Evolutionary conservation across 2,797 vertebrate species (phyloP).

Genomic region (Squalus acanthias): DNA sequence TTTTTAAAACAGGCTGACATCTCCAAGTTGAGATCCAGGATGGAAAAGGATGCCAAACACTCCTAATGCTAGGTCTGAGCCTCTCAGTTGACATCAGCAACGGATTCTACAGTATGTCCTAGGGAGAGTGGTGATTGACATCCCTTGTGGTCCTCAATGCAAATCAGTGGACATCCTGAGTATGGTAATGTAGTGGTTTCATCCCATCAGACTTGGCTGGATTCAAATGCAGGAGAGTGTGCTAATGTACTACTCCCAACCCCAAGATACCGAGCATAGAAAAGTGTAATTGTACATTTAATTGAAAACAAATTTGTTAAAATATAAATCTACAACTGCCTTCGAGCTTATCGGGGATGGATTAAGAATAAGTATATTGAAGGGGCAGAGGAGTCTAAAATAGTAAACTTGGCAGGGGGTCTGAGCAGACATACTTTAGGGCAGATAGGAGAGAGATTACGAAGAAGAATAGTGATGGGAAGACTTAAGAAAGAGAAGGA

Average conservation of each 20-base stretch:
- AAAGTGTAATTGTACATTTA: neutral
- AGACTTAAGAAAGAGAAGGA: neutral
- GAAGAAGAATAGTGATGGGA: neutral
- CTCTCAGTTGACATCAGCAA: too few species aligned
- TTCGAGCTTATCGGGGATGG: neutral
- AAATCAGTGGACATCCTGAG: neutral
- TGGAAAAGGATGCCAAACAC: neutral
- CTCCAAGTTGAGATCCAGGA: neutral
- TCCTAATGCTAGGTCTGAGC: too few species aligned
- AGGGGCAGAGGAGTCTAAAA: neutral
- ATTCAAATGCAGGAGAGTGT: neutral
- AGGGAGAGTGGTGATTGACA: neutral
- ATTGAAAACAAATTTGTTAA: neutral
- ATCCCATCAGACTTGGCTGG: neutral
- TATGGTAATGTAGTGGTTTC: neutral
- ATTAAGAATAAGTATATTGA: neutral
- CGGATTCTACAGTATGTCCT: too few species aligned
- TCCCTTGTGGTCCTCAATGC: neutral
- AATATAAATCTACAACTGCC: neutral
- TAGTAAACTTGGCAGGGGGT: neutral
- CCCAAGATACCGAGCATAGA: neutral
- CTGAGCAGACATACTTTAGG: neutral
- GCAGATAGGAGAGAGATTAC: neutral
- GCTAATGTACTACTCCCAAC: neutral
- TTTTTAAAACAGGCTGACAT: neutral